Evolutionary conservation across 2,888 invertebrate species (phyloP).

Genomic region (Atherix ibis): DNA sequence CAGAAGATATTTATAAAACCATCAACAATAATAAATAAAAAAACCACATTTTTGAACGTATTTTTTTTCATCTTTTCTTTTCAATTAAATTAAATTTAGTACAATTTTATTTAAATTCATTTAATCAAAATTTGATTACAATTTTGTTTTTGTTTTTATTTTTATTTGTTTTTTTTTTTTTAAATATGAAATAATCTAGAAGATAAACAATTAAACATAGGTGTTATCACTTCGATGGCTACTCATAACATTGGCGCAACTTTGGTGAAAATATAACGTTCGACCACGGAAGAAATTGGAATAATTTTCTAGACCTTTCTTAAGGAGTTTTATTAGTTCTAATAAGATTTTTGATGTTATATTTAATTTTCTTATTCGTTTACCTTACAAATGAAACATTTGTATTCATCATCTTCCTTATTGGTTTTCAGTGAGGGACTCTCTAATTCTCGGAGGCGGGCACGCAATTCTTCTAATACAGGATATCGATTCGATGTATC

Average conservation of each 20-base stretch:
- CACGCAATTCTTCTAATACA: slow-evolving; percentile 41
- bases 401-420: slow-evolving; percentile 41
- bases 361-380: slow-evolving; percentile 18
- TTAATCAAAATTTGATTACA: too few relatives aligned
- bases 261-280: slow-evolving; percentile 30
- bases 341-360: neutral
- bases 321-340: slow-evolving; percentile 7
- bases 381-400: slow-evolving; percentile 63
- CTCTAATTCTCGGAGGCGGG: slow-evolving; percentile 40
- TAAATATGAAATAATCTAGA: neutral
- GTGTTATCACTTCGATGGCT: slow-evolving; percentile 18
- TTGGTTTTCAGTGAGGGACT: slow-evolving; percentile 29
- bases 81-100: too few relatives aligned
- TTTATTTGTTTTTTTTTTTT: too few relatives aligned
- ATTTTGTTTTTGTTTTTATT: too few relatives aligned
- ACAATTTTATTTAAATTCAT: too few relatives aligned
- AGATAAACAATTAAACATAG: slow-evolving; percentile 3
- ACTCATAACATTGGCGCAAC: slow-evolving; percentile 32
- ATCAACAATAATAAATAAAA: too few relatives aligned
- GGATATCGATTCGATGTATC: slow-evolving; percentile 33
- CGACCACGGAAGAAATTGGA: slow-evolving; percentile 30
- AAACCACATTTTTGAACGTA: too few relatives aligned
- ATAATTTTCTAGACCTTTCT: slow-evolving; percentile 33
- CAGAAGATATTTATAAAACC: too few relatives aligned
- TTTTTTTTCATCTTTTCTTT: too few relatives aligned